Evolutionary conservation across 2,797 vertebrate genomes (phyloP).

Genomic region (Thamnophis elegans): DNA sequence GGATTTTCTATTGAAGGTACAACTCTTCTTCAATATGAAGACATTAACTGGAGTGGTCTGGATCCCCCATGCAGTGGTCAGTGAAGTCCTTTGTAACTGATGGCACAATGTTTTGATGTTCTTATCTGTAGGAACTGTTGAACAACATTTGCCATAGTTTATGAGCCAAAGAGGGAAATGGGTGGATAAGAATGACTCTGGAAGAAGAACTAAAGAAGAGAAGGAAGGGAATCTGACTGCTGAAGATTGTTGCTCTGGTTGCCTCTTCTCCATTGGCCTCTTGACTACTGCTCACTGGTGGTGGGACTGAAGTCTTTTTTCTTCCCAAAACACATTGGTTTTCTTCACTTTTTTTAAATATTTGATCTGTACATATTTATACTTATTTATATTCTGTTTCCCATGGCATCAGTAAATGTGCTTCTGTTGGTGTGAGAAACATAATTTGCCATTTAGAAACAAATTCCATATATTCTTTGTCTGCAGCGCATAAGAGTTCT

Average conservation of each 20-base stretch:
- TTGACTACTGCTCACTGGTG: slow-evolving; percentile 58
- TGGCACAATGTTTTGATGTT: slow-evolving; percentile 69
- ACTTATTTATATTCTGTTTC: slow-evolving; percentile 61
- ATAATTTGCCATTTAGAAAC: slow-evolving; percentile 51
- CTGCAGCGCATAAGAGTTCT: slow-evolving; percentile 40
- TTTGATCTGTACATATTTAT: slow-evolving; percentile 68
- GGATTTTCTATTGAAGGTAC: slow-evolving; percentile 84
- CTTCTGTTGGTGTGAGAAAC: slow-evolving; percentile 69
- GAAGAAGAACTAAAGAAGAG: slow-evolving; percentile 55
- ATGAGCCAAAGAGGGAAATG: slow-evolving; percentile 57
- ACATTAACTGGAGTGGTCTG: slow-evolving; percentile 82
- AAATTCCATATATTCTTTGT: slow-evolving; percentile 55
- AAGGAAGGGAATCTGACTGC: slow-evolving; percentile 64
- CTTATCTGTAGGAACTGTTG: slow-evolving; percentile 54
- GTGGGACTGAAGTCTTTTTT: slow-evolving; percentile 58
- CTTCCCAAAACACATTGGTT: slow-evolving; percentile 54
- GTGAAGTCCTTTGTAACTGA: slow-evolving; percentile 83
- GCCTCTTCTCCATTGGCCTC: slow-evolving; percentile 59
- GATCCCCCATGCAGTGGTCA: slow-evolving; percentile 82
- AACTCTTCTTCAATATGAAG: slow-evolving; percentile 99
- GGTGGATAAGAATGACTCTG: slow-evolving; percentile 38
- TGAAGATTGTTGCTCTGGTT: slow-evolving; percentile 47
- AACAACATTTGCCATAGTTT: slow-evolving; percentile 63
- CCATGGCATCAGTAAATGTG: slow-evolving; percentile 61
- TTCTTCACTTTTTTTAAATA: slow-evolving; percentile 64